These are phyloP conservation scores for Champsocephalus esox DNA, from an alignment of 2,797 vertebrate species.

Conservation along the genomic window DNA sequence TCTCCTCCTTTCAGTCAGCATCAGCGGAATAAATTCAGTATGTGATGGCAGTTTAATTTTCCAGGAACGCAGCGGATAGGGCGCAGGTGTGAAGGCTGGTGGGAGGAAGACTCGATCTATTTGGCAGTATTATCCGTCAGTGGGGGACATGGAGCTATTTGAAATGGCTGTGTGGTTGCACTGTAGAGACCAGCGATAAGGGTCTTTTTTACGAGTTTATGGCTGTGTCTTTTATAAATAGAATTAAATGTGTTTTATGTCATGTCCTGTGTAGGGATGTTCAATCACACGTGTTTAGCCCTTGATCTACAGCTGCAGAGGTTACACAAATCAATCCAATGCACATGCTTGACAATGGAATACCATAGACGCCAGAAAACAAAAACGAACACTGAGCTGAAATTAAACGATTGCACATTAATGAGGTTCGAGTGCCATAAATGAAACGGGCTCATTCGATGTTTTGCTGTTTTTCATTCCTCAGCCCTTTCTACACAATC, in stretches of 20 bases:
- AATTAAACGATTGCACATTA: too few relatives aligned
- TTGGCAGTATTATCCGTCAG: slow-evolving; percentile 46
- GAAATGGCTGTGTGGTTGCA: slow-evolving; percentile 15
- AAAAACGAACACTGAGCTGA: too few relatives aligned
- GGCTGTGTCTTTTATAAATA: neutral
- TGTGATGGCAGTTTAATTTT: slow-evolving; percentile 52
- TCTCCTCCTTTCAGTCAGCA: slow-evolving; percentile 6
- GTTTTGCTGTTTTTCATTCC: too few relatives aligned
- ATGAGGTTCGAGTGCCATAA: too few relatives aligned
- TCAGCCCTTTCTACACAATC: too few relatives aligned
- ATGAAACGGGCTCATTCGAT: too few relatives aligned
- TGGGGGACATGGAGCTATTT: slow-evolving; percentile 25
- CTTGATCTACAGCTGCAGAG: too few relatives aligned
- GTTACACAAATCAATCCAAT: too few relatives aligned
- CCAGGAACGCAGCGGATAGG: slow-evolving; percentile 25
- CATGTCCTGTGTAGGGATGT: neutral
- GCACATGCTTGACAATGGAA: too few relatives aligned
- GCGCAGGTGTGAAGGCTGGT: slow-evolving; percentile 45
- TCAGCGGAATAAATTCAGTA: slow-evolving; percentile 35
- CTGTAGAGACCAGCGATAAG: neutral
- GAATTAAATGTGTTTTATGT: neutral
- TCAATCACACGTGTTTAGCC: too few relatives aligned
- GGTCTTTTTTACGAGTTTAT: neutral
- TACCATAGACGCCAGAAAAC: too few relatives aligned
- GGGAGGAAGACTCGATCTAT: slow-evolving; percentile 51